Percentiles rank a stretch among this genome's conserved stretches.
Evolutionary conservation across 2,797 vertebrate species (phyloP).

Genomic region (Cirrhinus molitorella): DNA sequence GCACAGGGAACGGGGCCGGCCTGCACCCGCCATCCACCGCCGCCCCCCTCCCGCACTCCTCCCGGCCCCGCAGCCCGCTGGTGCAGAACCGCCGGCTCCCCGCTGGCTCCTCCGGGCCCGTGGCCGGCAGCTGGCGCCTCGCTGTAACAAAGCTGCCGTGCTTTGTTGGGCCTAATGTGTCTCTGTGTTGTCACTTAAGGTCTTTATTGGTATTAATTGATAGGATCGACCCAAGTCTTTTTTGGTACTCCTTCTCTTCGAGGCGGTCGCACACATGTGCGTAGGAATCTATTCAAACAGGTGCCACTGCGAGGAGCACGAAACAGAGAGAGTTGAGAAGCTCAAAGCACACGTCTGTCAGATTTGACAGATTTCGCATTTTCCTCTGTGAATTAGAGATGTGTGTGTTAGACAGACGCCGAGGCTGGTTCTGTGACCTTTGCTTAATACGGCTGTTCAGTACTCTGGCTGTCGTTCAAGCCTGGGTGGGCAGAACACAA

Average conservation of each 20-base stretch:
- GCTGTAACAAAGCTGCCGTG: constrained; percentile 75
- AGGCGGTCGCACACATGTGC: neutral
- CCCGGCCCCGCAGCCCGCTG: constrained; percentile 64
- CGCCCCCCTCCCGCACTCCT: constrained; percentile 62
- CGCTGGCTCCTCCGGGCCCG: constrained; percentile 67
- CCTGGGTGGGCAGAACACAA: constrained; percentile 45
- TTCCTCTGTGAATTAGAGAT: constrained; percentile 49
- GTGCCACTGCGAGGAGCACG: constrained; percentile 22
- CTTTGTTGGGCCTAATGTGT: constrained; percentile 75
- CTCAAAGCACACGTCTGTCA: constrained; percentile 42
- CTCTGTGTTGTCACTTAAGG: constrained; percentile 79
- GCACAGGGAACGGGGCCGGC: constrained; percentile 69
- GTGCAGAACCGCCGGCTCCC: constrained; percentile 71
- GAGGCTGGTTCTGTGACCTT: constrained; percentile 57
- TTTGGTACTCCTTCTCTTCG: constrained; percentile 17
- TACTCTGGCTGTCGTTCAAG: constrained; percentile 52
- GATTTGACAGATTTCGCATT: constrained; percentile 44
- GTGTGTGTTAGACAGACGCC: constrained; percentile 45
- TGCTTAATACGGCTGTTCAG: constrained; percentile 54
- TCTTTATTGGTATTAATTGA: constrained; percentile 83
- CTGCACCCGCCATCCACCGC: constrained; percentile 65
- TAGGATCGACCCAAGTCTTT: constrained; percentile 66
- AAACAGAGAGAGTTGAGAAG: constrained; percentile 6
- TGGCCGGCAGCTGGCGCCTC: constrained; percentile 73
- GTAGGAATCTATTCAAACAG: constrained; percentile 49